Base-by-base conservation (phyloP, 2,888 invertebrate genomes). In the Marronus borbonicus region DNA sequence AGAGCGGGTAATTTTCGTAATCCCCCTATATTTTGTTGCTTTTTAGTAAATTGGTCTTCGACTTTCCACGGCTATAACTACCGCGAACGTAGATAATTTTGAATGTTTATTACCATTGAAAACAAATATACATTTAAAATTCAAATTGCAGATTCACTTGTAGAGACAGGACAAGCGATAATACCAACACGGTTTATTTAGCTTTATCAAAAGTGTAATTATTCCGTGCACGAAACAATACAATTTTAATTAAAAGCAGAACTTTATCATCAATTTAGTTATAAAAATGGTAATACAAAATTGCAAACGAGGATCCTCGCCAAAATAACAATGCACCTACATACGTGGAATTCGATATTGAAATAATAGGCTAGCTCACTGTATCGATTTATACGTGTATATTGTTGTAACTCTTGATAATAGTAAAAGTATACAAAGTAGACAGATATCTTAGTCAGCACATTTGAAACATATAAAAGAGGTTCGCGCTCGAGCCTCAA, bases 181-280 rank as follows among this genome's bases (percentile, higher is more conserved):
- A 65, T 17, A 36, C 17, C 31, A 24, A 62, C 31, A 24, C 62
- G 31, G 62, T 62, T 17, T 28, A 62, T 62, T 62, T 62, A 44
- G 20, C 44, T 39, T 39, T 14, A 65, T n/a, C 36, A 44, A 65
- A n/a, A 65, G 17, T 44, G 65, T 20, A 44, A 44, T 65, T 65
- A 44, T 65, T 39, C 39, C 44, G 17, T 39, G 20, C 36, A 65
- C 49, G 44, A 17, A 39, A 65, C 44, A 65, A 65, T 44, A 65
- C 65, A 39, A 65, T 65, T 65, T 65, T 65, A 65, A 65, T 65
- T 65, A 65, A 65, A 39, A 65, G 4, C 65, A 65, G 65, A 65
- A 65, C 39, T 65, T 44, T 65, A 65, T 44, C 65, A 65, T 65
- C 36, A 39, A 65, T 65, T 65, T 44, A 36, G 65, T 65, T 65